Evolutionary conservation across 2,888 invertebrate species (phyloP).

Genomic region (Thecocarcelia acutangulata): DNA sequence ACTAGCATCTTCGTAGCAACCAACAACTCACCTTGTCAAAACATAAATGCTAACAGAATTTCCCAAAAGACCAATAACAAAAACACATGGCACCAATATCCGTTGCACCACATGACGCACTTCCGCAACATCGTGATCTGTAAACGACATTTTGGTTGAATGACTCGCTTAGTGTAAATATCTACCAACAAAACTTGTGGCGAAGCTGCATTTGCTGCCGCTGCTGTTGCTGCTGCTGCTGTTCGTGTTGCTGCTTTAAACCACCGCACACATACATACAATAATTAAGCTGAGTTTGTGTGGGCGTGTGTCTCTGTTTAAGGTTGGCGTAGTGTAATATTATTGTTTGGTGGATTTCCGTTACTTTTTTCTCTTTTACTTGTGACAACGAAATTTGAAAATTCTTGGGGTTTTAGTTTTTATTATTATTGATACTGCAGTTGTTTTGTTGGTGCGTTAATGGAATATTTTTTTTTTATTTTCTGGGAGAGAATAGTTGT

Average conservation of each 20-base stretch:
- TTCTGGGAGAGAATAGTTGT: background rate
- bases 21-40: constrained; percentile 82
- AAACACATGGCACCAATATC: constrained; percentile 85
- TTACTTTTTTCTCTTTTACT: background rate
- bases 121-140: constrained; percentile 77
- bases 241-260: constrained; percentile 14
- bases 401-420: constrained; percentile 49
- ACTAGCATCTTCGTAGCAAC: background rate
- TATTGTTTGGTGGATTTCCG: constrained; percentile 22
- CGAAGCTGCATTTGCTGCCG: constrained; percentile 43
- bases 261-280: constrained; percentile 23
- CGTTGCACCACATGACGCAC: constrained; percentile 83
- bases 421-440: constrained; percentile 25
- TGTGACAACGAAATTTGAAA: constrained; percentile 34
- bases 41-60: constrained; percentile 84
- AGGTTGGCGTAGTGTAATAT: constrained; percentile 8
- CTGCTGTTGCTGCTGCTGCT: constrained; percentile 33
- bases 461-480: constrained; percentile 30
- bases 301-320: background rate
- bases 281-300: background rate
- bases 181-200: constrained; percentile 42
- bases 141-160: constrained; percentile 72
- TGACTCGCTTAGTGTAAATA: constrained; percentile 70
- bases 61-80: constrained; percentile 86
- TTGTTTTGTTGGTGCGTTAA: constrained; percentile 19